A percentile compares a stretch with the other conserved stretches of the same genome.
phyloP scores from a whole-genome alignment of 2,888 invertebrate genomes.

The Microctonus brassicae region DNA sequence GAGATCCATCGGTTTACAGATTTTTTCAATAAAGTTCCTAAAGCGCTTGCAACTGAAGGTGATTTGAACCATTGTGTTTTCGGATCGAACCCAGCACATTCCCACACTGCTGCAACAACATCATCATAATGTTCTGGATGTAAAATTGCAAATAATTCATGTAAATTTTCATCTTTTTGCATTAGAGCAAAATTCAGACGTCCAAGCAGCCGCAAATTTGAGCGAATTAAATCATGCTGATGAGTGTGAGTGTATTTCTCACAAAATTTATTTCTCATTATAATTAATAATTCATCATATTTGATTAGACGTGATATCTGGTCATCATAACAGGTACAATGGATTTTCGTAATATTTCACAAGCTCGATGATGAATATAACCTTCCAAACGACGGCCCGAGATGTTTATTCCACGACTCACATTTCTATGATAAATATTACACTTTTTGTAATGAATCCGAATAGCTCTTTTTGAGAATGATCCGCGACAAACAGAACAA shows the following conservation, averaged over 20 bases:
- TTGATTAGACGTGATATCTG: background rate
- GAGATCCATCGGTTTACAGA: no score
- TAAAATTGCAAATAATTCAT: background rate
- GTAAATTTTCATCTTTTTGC: background rate
- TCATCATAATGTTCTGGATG: no score
- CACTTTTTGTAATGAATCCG: background rate
- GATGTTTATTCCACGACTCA: background rate
- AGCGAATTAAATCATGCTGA: background rate
- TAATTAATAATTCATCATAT: background rate
- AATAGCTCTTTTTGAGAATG: background rate
- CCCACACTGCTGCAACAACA: no score
- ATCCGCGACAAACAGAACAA: background rate
- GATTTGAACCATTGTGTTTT: no score
- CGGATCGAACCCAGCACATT: no score
- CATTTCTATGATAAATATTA: background rate
- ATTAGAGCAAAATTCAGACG: background rate
- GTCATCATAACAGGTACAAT: background rate
- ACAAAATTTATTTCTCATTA: background rate
- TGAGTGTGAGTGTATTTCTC: background rate
- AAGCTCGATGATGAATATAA: background rate
- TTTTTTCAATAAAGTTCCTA: no score
- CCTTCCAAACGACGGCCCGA: background rate
- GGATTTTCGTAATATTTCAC: background rate
- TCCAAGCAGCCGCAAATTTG: background rate
- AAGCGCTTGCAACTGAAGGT: no score